Evolutionary conservation across 2,113 vertebrate species (phyloP).

Genomic region (Dipodomys spectabilis): DNA sequence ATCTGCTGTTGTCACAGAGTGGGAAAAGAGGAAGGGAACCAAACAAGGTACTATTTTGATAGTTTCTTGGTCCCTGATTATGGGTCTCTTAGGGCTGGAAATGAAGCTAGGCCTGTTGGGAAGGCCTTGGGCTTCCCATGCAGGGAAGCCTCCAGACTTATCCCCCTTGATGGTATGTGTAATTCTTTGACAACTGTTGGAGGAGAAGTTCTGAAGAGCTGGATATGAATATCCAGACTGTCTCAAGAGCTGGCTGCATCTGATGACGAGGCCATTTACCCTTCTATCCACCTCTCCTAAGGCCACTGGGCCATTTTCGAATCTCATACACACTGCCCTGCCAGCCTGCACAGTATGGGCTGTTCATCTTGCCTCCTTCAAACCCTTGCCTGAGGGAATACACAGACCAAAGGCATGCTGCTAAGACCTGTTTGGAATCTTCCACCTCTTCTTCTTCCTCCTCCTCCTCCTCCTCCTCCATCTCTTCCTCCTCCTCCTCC

Average conservation of each 20-base stretch:
- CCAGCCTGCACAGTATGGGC: not conserved
- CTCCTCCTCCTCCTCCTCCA: no score
- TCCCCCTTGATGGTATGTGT: not conserved
- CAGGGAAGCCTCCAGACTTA: not conserved
- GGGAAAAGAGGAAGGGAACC: no score
- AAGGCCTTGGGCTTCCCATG: not conserved
- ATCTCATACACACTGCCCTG: not conserved
- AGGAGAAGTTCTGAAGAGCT: not conserved
- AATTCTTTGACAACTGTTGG: not conserved
- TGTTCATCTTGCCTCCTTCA: not conserved
- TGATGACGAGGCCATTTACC: no score
- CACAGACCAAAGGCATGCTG: no score
- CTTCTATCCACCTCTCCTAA: no score
- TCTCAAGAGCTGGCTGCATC: no score
- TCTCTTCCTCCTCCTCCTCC: no score
- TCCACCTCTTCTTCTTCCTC: no score
- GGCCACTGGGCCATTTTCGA: not conserved
- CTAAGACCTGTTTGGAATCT: no score
- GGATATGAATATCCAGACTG: no score
- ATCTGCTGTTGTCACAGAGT: no score
- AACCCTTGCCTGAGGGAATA: no score
- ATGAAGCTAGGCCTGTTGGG: accelerated
- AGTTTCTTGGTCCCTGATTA: not conserved
- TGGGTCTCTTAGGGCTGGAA: not conserved
- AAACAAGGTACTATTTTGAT: not conserved